Conservation (phyloP, 2,113 vertebrate genomes). For the Apistogramma diplotaenia region DNA sequence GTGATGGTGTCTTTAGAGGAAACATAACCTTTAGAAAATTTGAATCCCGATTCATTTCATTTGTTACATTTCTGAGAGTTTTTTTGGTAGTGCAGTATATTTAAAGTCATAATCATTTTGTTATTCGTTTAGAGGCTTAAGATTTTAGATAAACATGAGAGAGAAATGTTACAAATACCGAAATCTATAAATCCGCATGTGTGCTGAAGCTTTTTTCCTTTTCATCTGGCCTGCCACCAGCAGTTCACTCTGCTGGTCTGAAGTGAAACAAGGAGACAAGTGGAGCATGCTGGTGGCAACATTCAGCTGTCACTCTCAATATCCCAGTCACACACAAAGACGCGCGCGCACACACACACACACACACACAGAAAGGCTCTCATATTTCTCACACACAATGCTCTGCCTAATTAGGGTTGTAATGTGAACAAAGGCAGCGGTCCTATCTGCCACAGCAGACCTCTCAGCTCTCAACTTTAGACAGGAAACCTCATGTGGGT, state of each 20-base stretch:
- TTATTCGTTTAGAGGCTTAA: background rate
- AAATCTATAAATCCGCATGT: background rate
- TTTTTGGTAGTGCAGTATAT: background rate
- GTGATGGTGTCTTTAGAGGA: background rate
- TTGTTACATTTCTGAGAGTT: background rate
- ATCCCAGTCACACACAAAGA: conserved; percentile 18
- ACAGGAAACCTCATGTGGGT: conserved; percentile 37
- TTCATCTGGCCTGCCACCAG: conserved; percentile 48
- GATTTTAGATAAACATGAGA: background rate
- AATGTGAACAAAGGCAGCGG: conserved; percentile 70
- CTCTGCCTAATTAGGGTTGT: conserved; percentile 73
- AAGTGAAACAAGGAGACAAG: conserved; percentile 51
- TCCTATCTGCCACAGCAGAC: conserved; percentile 63
- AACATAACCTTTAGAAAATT: background rate
- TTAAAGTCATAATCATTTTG: no score
- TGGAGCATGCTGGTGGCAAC: conserved; percentile 38
- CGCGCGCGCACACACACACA: conserved; percentile 1
- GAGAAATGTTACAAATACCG: background rate
- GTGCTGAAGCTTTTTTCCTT: background rate
- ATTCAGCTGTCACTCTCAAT: conserved; percentile 62
- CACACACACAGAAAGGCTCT: conserved; percentile 24
- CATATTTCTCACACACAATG: conserved; percentile 67
- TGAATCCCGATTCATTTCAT: background rate
- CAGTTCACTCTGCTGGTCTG: conserved; percentile 38
- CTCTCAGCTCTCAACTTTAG: conserved; percentile 40